Evolutionary conservation across 2,113 vertebrate genomes (phyloP).

Genomic region (Cephalopterus ornatus): DNA sequence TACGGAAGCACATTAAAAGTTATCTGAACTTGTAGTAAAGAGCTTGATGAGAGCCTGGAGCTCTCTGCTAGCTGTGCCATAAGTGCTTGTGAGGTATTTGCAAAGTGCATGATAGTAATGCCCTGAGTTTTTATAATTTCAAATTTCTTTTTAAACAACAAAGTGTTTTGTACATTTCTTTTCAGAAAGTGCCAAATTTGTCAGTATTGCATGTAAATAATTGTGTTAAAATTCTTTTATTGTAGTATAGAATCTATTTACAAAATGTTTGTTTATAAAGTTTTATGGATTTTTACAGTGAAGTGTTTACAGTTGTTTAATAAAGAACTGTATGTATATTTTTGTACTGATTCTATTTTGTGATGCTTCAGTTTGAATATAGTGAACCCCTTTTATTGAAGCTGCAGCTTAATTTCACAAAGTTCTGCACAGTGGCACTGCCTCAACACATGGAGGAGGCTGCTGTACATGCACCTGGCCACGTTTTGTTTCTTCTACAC

Average conservation of each 20-base stretch:
- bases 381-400: background rate
- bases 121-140: conserved; percentile 81
- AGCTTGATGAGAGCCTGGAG: conserved; percentile 68
- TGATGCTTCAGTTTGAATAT: conserved; percentile 60
- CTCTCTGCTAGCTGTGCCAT: conserved; percentile 78
- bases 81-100: conserved; percentile 84
- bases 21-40: conserved; percentile 72
- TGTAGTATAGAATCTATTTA: conserved; percentile 88
- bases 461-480: background rate
- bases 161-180: conserved; percentile 88
- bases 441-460: accelerated
- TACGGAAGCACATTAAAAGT: conserved; percentile 97
- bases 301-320: conserved; percentile 96
- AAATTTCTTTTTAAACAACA: conserved; percentile 77
- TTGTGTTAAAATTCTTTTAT: conserved; percentile 87
- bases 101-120: conserved; percentile 85
- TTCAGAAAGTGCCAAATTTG: conserved; percentile 93
- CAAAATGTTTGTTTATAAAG: conserved; percentile 89
- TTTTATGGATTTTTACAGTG: conserved; percentile 91
- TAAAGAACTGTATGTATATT: conserved; percentile 89
- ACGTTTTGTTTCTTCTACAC: background rate
- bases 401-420: background rate
- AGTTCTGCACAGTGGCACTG: background rate
- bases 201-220: conserved; percentile 97
- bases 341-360: conserved; percentile 81